A percentile compares a stretch with the other conserved stretches of the same genome.
phyloP scores from a whole-genome alignment of 2,797 vertebrate genomes.

The Xyrichtys novacula region DNA sequence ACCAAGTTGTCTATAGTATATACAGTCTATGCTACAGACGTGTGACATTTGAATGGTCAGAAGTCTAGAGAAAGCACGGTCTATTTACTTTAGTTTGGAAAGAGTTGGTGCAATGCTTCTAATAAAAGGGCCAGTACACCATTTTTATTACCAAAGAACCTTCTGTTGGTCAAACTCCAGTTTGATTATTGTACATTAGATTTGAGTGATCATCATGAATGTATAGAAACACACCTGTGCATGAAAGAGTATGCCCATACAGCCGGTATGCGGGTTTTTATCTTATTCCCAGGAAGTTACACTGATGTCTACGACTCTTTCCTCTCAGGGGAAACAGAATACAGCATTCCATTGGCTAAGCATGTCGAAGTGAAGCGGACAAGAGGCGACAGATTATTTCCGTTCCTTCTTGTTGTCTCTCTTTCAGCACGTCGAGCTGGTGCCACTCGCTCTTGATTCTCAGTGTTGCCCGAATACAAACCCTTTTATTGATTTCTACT shows the following conservation, averaged over 20 bases:
- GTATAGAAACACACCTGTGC: constrained; percentile 15
- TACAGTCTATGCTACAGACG: too few species aligned
- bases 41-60: too few species aligned
- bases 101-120: too few species aligned
- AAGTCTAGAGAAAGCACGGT: too few species aligned
- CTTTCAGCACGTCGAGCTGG: constrained; percentile 48
- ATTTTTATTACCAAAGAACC: too few species aligned
- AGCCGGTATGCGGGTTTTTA: constrained; percentile 4
- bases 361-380: constrained; percentile 32
- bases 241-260: constrained; percentile 7
- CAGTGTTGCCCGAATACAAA: constrained; percentile 67
- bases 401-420: constrained; percentile 47
- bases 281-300: constrained; percentile 17
- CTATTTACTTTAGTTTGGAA: too few species aligned
- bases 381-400: constrained; percentile 55
- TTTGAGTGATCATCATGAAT: neutral
- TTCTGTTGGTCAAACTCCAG: neutral
- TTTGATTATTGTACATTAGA: neutral
- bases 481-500: constrained; percentile 75
- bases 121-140: too few species aligned
- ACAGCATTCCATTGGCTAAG: constrained; percentile 36
- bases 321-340: constrained; percentile 6
- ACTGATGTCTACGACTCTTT: constrained; percentile 21
- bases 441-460: constrained; percentile 60
- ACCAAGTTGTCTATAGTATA: too few species aligned